Percentiles rank a stretch among this genome's conserved stretches.
phyloP scores from a whole-genome alignment of 2,113 vertebrate species.

The Oryzias melastigma region DNA sequence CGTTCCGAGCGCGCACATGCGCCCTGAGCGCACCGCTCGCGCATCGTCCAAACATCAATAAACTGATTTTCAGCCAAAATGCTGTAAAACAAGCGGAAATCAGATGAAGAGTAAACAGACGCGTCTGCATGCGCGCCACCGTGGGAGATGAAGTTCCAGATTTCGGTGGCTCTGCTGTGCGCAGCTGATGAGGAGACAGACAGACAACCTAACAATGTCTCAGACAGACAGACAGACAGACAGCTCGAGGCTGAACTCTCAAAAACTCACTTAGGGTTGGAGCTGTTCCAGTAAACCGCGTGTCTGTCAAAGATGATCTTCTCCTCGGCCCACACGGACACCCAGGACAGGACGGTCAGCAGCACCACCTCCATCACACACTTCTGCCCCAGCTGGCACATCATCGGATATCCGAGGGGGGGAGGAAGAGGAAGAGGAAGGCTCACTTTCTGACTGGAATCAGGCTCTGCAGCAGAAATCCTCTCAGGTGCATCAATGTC shows the following conservation, averaged over 20 bases:
- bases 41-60: conserved; percentile 20
- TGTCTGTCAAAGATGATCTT: conserved; percentile 80
- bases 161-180: background rate
- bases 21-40: background rate
- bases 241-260: conserved; percentile 4
- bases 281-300: conserved; percentile 82
- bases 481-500: conserved; percentile 52
- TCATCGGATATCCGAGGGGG: conserved; percentile 59
- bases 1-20: conserved; percentile 14
- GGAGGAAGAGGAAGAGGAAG: background rate
- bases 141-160: conserved; percentile 10
- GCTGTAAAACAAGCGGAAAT: background rate
- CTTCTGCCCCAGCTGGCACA: conserved; percentile 62
- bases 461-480: conserved; percentile 47
- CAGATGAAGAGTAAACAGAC: background rate
- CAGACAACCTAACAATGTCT: conserved; percentile 11
- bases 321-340: conserved; percentile 77
- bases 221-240: conserved; percentile 26
- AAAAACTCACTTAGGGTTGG: conserved; percentile 77
- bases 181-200: too few relatives aligned
- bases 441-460: conserved; percentile 20
- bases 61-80: conserved; percentile 9
- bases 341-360: conserved; percentile 72
- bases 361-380: conserved; percentile 76
- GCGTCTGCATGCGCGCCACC: conserved; percentile 3